Conservation (phyloP, 2,888 invertebrate genomes). For the Hylaea fasciaria region DNA sequence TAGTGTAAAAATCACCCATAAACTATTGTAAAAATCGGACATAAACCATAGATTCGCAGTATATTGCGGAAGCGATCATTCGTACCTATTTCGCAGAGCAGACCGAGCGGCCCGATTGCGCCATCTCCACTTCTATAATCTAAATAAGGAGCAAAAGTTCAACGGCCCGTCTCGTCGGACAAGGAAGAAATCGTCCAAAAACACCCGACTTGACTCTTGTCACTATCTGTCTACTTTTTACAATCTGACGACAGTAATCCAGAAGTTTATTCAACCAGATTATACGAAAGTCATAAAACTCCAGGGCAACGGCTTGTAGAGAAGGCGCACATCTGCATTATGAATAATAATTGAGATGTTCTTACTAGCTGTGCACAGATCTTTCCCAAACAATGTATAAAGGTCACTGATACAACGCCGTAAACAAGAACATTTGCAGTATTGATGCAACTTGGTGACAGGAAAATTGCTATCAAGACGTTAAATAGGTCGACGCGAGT, state of each 20-base stretch:
- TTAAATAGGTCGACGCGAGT: constrained; percentile 68
- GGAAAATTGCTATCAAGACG: constrained; percentile 35
- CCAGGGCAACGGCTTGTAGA: background rate
- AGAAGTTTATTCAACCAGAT: constrained; percentile 1
- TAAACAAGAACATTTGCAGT: constrained; percentile 25
- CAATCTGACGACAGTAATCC: constrained; percentile 14
- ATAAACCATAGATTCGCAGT: constrained; percentile 52
- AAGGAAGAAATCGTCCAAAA: constrained; percentile 68
- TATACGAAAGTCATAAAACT: background rate
- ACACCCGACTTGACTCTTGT: constrained; percentile 48
- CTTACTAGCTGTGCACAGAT: background rate
- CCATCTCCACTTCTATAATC: constrained; percentile 81
- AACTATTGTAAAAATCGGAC: constrained; percentile 7
- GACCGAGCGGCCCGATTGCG: constrained; percentile 65
- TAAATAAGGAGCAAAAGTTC: constrained; percentile 85
- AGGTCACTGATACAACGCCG: constrained; percentile 15
- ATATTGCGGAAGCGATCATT: constrained; percentile 76
- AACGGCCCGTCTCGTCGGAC: constrained; percentile 73
- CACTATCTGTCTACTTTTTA: constrained; percentile 41
- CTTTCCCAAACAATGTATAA: constrained; percentile 9
- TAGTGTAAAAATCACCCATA: background rate
- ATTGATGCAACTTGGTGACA: constrained; percentile 32
- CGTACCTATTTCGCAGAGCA: constrained; percentile 73
- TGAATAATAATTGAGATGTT: background rate
- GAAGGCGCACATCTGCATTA: background rate